Evolutionary conservation across 2,888 invertebrate genomes (phyloP).

Genomic region (Galeruca laticollis): DNA sequence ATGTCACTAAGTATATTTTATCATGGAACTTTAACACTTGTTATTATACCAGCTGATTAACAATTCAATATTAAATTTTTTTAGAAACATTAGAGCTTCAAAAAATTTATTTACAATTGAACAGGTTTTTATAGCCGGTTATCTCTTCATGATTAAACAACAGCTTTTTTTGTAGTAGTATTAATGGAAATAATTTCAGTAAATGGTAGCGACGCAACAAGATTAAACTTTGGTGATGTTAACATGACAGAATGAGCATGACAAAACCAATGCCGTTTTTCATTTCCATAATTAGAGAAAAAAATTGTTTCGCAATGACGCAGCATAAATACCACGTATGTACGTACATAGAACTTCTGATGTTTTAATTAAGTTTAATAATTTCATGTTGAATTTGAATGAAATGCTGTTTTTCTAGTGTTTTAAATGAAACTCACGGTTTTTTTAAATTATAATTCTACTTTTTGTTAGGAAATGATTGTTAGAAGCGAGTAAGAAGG

Average conservation of each 20-base stretch:
- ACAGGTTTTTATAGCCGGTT: too few relatives aligned
- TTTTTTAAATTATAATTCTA: too few relatives aligned
- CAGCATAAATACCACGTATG: background rate
- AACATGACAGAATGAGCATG: constrained; percentile 3
- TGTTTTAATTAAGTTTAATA: constrained; percentile 21
- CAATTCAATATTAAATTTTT: too few relatives aligned
- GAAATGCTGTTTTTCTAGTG: background rate
- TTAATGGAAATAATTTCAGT: background rate
- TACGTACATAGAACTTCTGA: background rate
- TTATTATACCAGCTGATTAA: too few relatives aligned
- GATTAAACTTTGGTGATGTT: background rate
- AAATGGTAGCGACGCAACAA: constrained; percentile 6
- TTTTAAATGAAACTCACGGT: too few relatives aligned
- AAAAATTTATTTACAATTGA: too few relatives aligned
- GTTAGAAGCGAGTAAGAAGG: too few relatives aligned
- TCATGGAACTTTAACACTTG: too few relatives aligned
- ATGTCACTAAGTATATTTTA: too few relatives aligned
- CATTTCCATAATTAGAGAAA: constrained; percentile 19
- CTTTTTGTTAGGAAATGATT: too few relatives aligned
- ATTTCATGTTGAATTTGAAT: constrained; percentile 11
- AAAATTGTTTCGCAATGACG: background rate
- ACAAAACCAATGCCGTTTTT: constrained; percentile 20
- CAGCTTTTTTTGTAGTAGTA: background rate
- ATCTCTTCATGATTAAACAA: too few relatives aligned
- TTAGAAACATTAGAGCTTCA: too few relatives aligned